Evolutionary conservation across 2,797 vertebrate species (phyloP), one percentile per base, ranked within the genome.

Genomic region (Takifugu ocellatus): DNA sequence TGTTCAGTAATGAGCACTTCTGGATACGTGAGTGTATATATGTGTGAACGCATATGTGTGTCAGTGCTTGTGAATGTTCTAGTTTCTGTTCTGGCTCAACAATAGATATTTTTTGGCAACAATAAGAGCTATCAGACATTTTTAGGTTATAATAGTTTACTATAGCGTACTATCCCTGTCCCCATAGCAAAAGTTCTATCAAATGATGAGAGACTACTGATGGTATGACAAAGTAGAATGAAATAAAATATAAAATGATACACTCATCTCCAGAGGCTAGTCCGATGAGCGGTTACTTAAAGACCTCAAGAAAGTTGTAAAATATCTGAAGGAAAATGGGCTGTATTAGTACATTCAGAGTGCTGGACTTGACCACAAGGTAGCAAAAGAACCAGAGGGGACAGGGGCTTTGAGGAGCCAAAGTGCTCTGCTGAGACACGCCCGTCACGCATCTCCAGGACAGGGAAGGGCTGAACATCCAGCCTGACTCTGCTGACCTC

Each of bases 51-150:
- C 57, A 63, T 61, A 71, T 78, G 74, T 63, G 68, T 58, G 59
- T 63, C 8, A 57, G 36, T 51, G 55, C 17, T 78, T 74, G 70
- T 70, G 57, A 83, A 80, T 84, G 81, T 85, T 89, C 82, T 84
- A 83, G 77, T 89, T 86, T 87, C 76, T 85, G 77, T 90, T 90
- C 90, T 91, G 90, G 90, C 90, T 91, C 87, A 89, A 90, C 89
- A 91, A 87, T 86, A 78, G 51, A 82, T 89, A 89, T 91, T 92
- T 21, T 92, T 93, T 92, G 91, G 91, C 91, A 93, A 91, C 89
- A 84, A 84, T 83, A 76, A 84, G 89, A 90, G 86, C 85, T 77
- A 75, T 63, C 79, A 85, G 78, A 82, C 76, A 45, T 74, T 84
- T 77, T 82, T 77, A 80, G 79, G 79, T 84, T 86, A 75, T 78